Evolutionary conservation across 2,888 invertebrate genomes (phyloP).

Genomic region (Drosophila putrida): DNA sequence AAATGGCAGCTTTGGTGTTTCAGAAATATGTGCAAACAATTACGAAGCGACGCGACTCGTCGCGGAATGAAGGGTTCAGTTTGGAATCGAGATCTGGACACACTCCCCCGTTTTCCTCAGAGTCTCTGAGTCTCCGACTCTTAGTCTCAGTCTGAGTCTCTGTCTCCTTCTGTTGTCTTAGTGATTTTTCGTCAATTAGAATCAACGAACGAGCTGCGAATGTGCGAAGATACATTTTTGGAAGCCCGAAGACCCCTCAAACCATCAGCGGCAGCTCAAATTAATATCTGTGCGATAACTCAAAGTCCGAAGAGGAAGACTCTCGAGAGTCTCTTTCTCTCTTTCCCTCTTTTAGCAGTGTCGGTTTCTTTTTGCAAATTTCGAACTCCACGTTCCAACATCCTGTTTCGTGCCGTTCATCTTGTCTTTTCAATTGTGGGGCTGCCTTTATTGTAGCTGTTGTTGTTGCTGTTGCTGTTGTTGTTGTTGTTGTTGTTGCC

Average conservation of each 20-base stretch:
- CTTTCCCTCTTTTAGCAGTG: slow-evolving; percentile 29
- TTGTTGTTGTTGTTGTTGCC: slow-evolving; percentile 61
- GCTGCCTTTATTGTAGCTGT: slow-evolving; percentile 41
- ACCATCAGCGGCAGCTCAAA: slow-evolving; percentile 79
- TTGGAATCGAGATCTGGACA: slow-evolving; percentile 37
- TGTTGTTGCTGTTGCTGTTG: slow-evolving; percentile 6
- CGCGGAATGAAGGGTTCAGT: slow-evolving; percentile 27
- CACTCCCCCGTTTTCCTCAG: slow-evolving; percentile 6
- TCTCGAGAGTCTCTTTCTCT: neutral
- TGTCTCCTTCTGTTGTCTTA: slow-evolving; percentile 50
- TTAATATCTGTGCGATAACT: slow-evolving; percentile 80
- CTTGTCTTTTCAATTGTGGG: slow-evolving; percentile 79
- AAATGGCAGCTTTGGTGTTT: slow-evolving; percentile 74
- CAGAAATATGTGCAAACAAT: slow-evolving; percentile 80
- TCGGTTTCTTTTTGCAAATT: slow-evolving; percentile 70
- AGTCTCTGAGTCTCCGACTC: slow-evolving; percentile 11
- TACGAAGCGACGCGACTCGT: slow-evolving; percentile 49
- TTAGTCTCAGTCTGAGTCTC: slow-evolving; percentile 5
- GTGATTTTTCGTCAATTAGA: slow-evolving; percentile 78
- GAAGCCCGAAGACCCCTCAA: slow-evolving; percentile 51
- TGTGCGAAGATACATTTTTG: slow-evolving; percentile 74
- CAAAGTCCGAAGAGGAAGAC: slow-evolving; percentile 59
- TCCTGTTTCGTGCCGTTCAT: slow-evolving; percentile 80
- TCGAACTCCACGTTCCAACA: slow-evolving; percentile 77
- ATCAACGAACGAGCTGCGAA: slow-evolving; percentile 75